A percentile compares a stretch with the other conserved stretches of the same genome.
Evolutionary conservation across 2,888 invertebrate genomes (phyloP).

Genomic region (Neuroscelio doddi): DNA sequence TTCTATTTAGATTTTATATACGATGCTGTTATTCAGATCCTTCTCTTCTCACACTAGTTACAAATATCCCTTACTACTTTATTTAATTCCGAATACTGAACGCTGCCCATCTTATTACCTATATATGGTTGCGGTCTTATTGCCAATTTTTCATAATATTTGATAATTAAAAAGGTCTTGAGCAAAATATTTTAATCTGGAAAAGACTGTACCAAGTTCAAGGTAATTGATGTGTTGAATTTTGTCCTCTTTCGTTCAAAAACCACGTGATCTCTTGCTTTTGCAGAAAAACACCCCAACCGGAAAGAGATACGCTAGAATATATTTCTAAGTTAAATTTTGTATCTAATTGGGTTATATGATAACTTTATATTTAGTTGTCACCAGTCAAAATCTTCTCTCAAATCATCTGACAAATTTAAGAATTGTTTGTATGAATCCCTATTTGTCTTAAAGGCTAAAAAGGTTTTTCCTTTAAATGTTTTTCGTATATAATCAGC

Average conservation of each 20-base stretch:
- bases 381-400: slow-evolving; percentile 25
- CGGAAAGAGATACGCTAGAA: slow-evolving; percentile 23
- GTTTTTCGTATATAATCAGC: too few relatives aligned
- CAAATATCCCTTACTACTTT: slow-evolving; percentile 22
- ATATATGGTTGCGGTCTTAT: slow-evolving; percentile 35
- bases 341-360: slow-evolving; percentile 15
- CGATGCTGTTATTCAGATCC: slow-evolving; percentile 29
- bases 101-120: slow-evolving; percentile 24
- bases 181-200: slow-evolving; percentile 27
- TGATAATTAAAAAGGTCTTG: slow-evolving; percentile 2
- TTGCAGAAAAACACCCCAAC: slow-evolving; percentile 21
- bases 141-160: slow-evolving; percentile 22
- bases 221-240: slow-evolving; percentile 11
- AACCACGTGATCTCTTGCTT: slow-evolving; percentile 9
- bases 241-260: slow-evolving; percentile 21
- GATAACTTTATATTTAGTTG: background rate
- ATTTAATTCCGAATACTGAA: slow-evolving; percentile 26
- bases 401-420: slow-evolving; percentile 1
- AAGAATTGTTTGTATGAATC: too few relatives aligned
- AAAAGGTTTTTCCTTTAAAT: too few relatives aligned
- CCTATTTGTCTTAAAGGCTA: too few relatives aligned
- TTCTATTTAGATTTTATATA: slow-evolving; percentile 23
- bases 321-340: slow-evolving; percentile 18
- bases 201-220: slow-evolving; percentile 21
- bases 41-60: slow-evolving; percentile 25